A percentile compares a stretch with the other conserved stretches of the same genome.
Conservation (phyloP, 2,113 vertebrate genomes). For the Otocyon megalotis region DNA sequence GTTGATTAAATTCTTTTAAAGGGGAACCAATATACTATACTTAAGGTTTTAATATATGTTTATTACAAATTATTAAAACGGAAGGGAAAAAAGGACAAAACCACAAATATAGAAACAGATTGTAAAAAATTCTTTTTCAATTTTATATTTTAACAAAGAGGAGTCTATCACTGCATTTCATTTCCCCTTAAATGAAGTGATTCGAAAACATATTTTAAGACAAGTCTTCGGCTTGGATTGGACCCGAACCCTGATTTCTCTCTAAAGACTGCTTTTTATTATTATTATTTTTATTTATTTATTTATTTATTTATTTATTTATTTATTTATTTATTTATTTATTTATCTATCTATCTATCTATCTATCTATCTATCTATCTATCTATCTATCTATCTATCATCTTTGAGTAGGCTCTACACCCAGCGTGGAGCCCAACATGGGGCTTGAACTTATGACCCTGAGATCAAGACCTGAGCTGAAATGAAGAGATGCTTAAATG, state of each 20-base stretch:
- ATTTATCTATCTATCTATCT: too few relatives aligned
- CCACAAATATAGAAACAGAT: background rate
- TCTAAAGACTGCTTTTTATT: background rate
- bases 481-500: background rate
- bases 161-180: background rate
- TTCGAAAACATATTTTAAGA: background rate
- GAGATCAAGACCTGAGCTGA: background rate
- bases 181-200: background rate
- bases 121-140: background rate
- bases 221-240: background rate
- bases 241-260: background rate
- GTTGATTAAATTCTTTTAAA: slow-evolving; percentile 77
- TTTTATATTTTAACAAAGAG: background rate
- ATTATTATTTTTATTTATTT: background rate
- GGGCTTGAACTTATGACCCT: background rate
- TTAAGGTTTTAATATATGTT: slow-evolving; percentile 80
- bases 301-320: too few relatives aligned
- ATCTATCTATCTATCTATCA: too few relatives aligned
- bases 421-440: background rate
- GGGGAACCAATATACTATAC: slow-evolving; percentile 74
- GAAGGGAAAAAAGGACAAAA: background rate
- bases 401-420: background rate
- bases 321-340: too few relatives aligned
- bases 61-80: slow-evolving; percentile 80
- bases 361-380: too few relatives aligned